Evolutionary conservation across 2,797 vertebrate species (phyloP).

Genomic region (Calcarius lapponicus): DNA sequence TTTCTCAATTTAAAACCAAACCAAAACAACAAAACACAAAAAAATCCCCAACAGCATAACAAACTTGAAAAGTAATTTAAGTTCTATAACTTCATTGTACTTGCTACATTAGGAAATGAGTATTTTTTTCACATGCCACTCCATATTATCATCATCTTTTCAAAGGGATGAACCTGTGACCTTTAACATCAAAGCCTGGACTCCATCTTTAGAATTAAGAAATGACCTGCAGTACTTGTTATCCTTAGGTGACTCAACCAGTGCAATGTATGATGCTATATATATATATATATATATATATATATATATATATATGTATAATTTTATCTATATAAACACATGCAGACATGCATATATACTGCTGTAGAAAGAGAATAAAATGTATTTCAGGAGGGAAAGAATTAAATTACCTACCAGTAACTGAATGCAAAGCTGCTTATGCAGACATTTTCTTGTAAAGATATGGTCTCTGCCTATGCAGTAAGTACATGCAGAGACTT

Average conservation of each 20-base stretch:
- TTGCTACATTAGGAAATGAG: neutral
- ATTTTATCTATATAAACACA: neutral
- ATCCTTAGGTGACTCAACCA: neutral
- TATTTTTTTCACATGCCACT: neutral
- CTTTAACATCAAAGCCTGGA: slow-evolving; percentile 23
- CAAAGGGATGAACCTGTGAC: slow-evolving; percentile 11
- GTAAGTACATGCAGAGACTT: slow-evolving; percentile 53
- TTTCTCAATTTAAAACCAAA: neutral
- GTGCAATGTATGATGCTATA: neutral
- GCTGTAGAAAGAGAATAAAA: neutral
- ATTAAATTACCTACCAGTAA: slow-evolving; percentile 38
- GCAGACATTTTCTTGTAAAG: slow-evolving; percentile 49
- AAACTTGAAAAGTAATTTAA: neutral
- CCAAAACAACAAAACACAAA: neutral
- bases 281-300: neutral
- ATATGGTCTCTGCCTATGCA: slow-evolving; percentile 52
- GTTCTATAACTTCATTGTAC: neutral
- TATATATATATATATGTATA: neutral
- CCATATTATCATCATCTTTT: neutral
- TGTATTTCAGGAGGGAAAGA: neutral
- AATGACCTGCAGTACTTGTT: neutral
- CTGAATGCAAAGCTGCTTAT: slow-evolving; percentile 48
- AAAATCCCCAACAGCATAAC: neutral
- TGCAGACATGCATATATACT: neutral
- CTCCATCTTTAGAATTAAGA: neutral